Percentiles rank a stretch among this genome's conserved stretches.
phyloP scores from a whole-genome alignment of 1,140 invertebrate species.

The Diorhabda elongata region DNA sequence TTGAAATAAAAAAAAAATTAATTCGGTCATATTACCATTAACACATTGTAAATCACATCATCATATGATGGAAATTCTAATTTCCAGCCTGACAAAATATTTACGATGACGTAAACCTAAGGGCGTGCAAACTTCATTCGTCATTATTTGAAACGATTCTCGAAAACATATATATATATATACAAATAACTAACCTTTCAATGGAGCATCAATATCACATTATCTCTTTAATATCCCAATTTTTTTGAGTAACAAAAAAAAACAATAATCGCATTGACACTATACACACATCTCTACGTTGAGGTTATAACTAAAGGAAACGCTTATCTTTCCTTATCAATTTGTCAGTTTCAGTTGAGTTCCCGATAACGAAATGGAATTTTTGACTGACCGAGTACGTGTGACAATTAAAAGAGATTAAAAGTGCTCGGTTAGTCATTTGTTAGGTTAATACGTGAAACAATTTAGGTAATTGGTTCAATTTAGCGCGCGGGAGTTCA shows the following conservation, averaged over 20 bases:
- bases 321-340: conserved; percentile 20
- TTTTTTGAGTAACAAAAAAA: neutral
- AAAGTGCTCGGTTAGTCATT: conserved; percentile 7
- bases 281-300: conserved; percentile 13
- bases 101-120: neutral
- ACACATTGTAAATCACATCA: too few relatives aligned
- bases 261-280: conserved; percentile 6
- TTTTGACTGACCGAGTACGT: neutral
- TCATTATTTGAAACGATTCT: too few relatives aligned
- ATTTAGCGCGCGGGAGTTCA: neutral
- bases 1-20: too few relatives aligned
- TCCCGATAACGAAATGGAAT: conserved; percentile 4
- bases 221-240: neutral
- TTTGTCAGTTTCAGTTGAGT: conserved; percentile 19
- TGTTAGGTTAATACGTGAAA: neutral
- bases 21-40: too few relatives aligned
- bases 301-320: conserved; percentile 19
- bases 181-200: too few relatives aligned
- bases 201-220: neutral
- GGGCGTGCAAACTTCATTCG: neutral
- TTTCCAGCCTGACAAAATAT: neutral
- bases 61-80: too few relatives aligned
- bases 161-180: too few relatives aligned
- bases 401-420: neutral
- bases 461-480: conserved; percentile 20